These are phyloP conservation scores for Graphium colonna DNA, from an alignment of 2,888 invertebrate species.

Conservation along the genomic window DNA sequence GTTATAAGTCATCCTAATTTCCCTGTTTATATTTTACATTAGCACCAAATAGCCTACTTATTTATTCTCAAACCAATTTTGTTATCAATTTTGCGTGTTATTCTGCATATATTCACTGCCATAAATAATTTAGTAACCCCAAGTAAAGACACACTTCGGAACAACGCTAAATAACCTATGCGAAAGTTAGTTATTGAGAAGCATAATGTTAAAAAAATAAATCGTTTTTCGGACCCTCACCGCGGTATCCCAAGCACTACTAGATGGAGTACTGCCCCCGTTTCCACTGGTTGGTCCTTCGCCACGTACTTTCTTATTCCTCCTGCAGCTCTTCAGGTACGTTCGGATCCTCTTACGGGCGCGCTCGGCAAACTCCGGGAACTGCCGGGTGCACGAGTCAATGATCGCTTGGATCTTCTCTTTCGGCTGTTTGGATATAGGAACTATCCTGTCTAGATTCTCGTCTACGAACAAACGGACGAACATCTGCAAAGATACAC, in stretches of 20 bases:
- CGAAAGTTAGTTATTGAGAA: background rate
- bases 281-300: slow-evolving; percentile 72
- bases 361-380: slow-evolving; percentile 97
- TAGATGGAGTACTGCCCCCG: slow-evolving; percentile 64
- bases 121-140: background rate
- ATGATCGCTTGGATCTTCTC: slow-evolving; percentile 99
- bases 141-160: slow-evolving; percentile 23
- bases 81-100: background rate
- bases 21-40: background rate
- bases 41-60: background rate
- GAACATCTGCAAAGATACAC: slow-evolving; percentile 89
- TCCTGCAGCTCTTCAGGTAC: slow-evolving; percentile 95
- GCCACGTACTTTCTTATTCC: slow-evolving; percentile 95
- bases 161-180: background rate
- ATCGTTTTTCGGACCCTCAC: slow-evolving; percentile 82
- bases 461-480: slow-evolving; percentile 98
- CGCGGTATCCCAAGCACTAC: slow-evolving; percentile 89
- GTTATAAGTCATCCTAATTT: too few relatives aligned
- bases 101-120: background rate
- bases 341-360: slow-evolving; percentile 96
- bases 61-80: too few relatives aligned
- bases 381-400: slow-evolving; percentile 97
- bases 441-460: slow-evolving; percentile 96
- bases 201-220: slow-evolving; percentile 28
- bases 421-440: slow-evolving; percentile 98